phyloP scores from a whole-genome alignment of 2,888 invertebrate species.

The Campoplex capitator region DNA sequence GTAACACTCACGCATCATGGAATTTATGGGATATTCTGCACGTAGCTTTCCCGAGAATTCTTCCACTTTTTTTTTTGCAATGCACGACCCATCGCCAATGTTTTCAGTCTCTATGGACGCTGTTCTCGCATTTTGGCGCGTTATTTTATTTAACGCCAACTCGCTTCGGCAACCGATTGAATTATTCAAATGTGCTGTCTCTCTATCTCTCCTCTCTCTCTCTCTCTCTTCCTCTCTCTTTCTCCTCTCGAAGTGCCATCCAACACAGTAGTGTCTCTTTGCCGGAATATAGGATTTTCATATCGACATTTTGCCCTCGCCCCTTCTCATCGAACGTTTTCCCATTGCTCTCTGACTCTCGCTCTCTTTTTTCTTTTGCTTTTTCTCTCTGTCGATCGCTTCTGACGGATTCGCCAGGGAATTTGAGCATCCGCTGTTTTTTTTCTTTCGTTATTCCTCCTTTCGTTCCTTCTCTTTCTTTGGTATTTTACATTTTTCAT shows the following conservation, averaged over 20 bases:
- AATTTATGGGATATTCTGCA: conserved; percentile 10
- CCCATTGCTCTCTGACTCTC: conserved; percentile 6
- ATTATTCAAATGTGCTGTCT: conserved; percentile 79
- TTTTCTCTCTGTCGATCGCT: conserved; percentile 14
- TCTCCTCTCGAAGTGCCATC: conserved; percentile 19
- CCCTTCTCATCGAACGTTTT: conserved; percentile 44
- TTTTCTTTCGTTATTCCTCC: conserved; percentile 11
- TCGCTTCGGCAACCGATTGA: conserved; percentile 75
- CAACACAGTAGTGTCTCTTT: conserved; percentile 40
- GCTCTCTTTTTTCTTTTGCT: not conserved
- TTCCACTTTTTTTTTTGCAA: not conserved
- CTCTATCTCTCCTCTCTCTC: conserved; percentile 31
- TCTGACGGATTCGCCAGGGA: conserved; percentile 36
- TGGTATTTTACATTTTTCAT: conserved; percentile 38
- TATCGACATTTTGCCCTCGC: conserved; percentile 65
- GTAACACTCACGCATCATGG: conserved; percentile 5
- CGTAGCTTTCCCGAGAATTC: conserved; percentile 1
- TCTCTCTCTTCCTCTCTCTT: conserved; percentile 55
- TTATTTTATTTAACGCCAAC: conserved; percentile 80
- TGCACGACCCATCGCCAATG: conserved; percentile 8
- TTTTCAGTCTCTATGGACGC: conserved; percentile 58
- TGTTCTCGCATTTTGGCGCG: conserved; percentile 75
- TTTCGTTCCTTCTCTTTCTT: conserved; percentile 23
- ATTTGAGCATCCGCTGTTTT: conserved; percentile 33
- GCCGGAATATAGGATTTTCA: conserved; percentile 54